Evolutionary conservation across 2,797 vertebrate genomes (phyloP), one percentile per base, ranked within the genome.

Genomic region (Harpagifer antarcticus): DNA sequence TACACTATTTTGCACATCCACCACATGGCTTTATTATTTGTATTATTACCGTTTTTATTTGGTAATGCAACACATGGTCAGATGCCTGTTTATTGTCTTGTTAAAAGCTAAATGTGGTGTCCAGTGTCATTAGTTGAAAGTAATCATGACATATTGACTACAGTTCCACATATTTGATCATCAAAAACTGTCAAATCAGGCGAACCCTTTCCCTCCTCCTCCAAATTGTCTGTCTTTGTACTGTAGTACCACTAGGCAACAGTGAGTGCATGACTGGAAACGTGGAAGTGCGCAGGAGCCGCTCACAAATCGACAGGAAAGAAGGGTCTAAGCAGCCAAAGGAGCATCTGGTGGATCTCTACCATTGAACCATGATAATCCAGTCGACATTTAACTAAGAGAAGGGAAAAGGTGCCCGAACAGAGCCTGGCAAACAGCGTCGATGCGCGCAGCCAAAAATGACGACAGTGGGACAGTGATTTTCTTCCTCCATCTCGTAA

Each of bases 221-320:
- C 87, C 83, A 85, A 89, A 91, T 71, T 84, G 87, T 83, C 79
- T 90, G 88, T 88, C 87, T 92, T 83, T 89, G 9, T 37, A 37
- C 33, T 37, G 88, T 91, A 88, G 88, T 79, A 79, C 82, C 89
- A 90, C 86, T 77, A 88, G 90, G 89, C 92, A 94, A 82, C 89
- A 91, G 91, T 91, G 85, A 86, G 92, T 76, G 92, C 93, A 93
- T 91, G 87, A 86, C 76, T 92, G 88, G 87, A 82, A 85, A 59
- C 88, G 90, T 85, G 85, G 73, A 89, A 94, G 91, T 95, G 95
- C 95, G 94, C 95, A 95, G 93, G 84, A 94, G 86, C 88, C 77
- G 88, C 73, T 63, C 77, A 62, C 68, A 69, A 86, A 85, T 81
- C 63, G 43, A 89, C 79, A 62, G 61, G 53, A 82, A 83, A 89